Conservation (phyloP, 2,113 vertebrate species). For the Haemorhous mexicanus region DNA sequence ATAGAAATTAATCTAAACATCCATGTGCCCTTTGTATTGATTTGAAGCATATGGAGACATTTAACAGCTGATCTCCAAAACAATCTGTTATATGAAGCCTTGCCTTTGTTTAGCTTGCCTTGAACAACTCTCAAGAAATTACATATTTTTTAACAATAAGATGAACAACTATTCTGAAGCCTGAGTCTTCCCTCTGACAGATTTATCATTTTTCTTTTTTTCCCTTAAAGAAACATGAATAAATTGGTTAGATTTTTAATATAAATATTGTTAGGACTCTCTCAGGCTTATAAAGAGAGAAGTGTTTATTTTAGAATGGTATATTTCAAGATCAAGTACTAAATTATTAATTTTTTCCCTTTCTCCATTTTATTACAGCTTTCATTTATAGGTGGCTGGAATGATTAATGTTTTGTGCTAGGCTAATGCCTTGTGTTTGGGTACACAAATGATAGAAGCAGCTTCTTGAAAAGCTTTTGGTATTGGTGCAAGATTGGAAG, state of each 20-base stretch:
- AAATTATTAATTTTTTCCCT: constrained; percentile 47
- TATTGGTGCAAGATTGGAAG: constrained; percentile 53
- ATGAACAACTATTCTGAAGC: neutral
- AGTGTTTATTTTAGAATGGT: constrained; percentile 5
- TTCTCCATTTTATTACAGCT: constrained; percentile 19
- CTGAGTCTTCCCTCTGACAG: neutral
- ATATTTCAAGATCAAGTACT: constrained; percentile 43
- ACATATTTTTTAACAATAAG: neutral
- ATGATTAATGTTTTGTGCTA: constrained; percentile 67
- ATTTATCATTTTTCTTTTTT: neutral
- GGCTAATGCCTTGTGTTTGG: constrained; percentile 64
- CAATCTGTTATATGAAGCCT: neutral
- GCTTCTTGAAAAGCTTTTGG: constrained; percentile 60
- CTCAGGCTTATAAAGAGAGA: neutral
- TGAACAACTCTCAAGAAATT: neutral
- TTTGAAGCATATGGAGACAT: constrained; percentile 17
- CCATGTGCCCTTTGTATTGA: neutral
- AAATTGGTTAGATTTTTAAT: neutral
- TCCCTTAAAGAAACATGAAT: neutral
- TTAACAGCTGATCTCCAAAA: constrained; percentile 19
- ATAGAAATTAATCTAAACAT: constrained; percentile 12
- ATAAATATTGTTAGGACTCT: neutral
- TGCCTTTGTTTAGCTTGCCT: neutral
- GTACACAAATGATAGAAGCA: constrained; percentile 63
- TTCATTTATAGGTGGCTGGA: constrained; percentile 44